Percentiles rank a stretch among this genome's conserved stretches.
Evolutionary conservation across 2,113 vertebrate genomes (phyloP).

Genomic region (Heterochromis multidens): DNA sequence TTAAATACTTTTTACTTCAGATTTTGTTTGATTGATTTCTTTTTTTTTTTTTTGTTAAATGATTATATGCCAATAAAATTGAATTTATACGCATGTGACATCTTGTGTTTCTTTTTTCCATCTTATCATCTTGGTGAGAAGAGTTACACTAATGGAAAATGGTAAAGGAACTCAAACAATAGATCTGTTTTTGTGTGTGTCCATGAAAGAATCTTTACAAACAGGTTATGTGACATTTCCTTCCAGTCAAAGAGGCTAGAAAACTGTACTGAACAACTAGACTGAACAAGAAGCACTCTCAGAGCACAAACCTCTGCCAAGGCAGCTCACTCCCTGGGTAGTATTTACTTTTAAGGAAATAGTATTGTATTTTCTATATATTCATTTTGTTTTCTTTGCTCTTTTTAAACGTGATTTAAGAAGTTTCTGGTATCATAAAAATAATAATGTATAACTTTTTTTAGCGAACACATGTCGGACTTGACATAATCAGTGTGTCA

Average conservation of each 20-base stretch:
- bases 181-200: conserved; percentile 6
- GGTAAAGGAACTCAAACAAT: not conserved
- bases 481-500: not conserved
- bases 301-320: too few species aligned
- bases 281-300: too few species aligned
- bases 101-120: accelerated
- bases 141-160: not conserved
- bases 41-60: not conserved
- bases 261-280: too few species aligned
- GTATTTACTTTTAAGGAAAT: too few species aligned
- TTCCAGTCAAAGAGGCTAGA: not conserved
- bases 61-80: not conserved
- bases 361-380: too few species aligned
- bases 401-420: too few species aligned
- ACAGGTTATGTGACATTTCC: conserved; percentile 13
- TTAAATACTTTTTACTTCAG: not conserved
- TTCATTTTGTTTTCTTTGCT: too few species aligned
- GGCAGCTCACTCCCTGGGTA: too few species aligned
- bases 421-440: too few species aligned
- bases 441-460: not conserved
- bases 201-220: not conserved
- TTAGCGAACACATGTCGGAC: not conserved
- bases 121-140: not conserved
- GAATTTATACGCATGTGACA: not conserved
- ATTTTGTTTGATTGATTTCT: not conserved